Evolutionary conservation across 2,888 invertebrate genomes (phyloP), one percentile per base, ranked within the genome.

Genomic region (Drosophila antonietae): DNA sequence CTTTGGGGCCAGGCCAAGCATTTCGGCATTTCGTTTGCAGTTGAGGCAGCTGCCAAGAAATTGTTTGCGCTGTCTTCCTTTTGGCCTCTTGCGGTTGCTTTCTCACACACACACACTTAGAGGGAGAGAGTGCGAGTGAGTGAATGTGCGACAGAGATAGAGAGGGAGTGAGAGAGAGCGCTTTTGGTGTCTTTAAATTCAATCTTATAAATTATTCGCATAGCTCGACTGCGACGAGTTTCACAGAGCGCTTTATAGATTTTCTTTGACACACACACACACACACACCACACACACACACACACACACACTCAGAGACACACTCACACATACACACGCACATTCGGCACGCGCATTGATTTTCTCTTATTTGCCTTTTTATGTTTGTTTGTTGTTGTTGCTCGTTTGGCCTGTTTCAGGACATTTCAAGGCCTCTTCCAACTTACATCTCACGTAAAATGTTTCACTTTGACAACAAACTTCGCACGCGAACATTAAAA

Each of bases 401-500:
- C 39, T 56, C 37, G 71, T 51, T 70, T 74, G 59, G 59, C 73
- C 69, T 56, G 63, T 62, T 78, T 81, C 55, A 66, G 81, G 70
- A 70, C 73, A 73, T 81, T 88, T 83, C 89, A 84, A 84, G 84
- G 84, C 76, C 72, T 56, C 33, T 44, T 57, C 59, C 67, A 73
- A 72, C 86, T 73, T 71, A 73, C 75, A 85, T 75, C 70, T 70
- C 74, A 69, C 75, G 68, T 73, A 56, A 53, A 88, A 69, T 78
- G 72, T 80, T 83, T 74, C 59, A 72, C 68, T 80, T 76, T 78
- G 73, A 83, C 78, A 78, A 73, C 73, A 37, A 81, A 72, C 61
- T 80, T 69, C 55, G 75, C 86, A 84, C 88, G 86, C 88, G 73
- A 84, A 37, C 81, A 86, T 76, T 72, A 81, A 75, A 81, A 78